A percentile compares a stretch with the other conserved stretches of the same genome.
These are phyloP conservation scores for Hydrolagus affinis DNA, from an alignment of 2,113 vertebrate genomes.

Conservation along the genomic window DNA sequence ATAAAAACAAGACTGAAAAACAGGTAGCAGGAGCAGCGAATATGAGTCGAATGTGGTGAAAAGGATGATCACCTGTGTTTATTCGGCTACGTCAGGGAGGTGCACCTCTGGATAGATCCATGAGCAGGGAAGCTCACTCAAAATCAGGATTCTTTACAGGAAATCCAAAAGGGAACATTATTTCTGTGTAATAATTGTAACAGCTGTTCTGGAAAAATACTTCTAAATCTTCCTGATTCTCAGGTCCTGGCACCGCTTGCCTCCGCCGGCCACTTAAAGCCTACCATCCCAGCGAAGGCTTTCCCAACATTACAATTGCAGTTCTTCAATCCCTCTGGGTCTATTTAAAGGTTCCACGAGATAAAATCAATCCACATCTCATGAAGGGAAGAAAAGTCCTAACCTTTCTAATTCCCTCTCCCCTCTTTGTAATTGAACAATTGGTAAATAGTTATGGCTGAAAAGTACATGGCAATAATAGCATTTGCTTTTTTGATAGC, in stretches of 20 bases:
- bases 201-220: slow-evolving; percentile 79
- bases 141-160: background rate
- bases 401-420: no score
- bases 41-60: background rate
- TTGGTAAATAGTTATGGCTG: no score
- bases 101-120: no score
- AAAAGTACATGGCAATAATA: no score
- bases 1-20: no score
- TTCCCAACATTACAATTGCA: slow-evolving; percentile 64
- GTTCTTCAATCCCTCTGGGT: slow-evolving; percentile 58
- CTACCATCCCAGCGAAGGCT: slow-evolving; percentile 70
- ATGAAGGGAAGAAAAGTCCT: slow-evolving; percentile 34
- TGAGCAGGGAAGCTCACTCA: no score
- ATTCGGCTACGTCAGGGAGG: no score
- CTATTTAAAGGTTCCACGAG: slow-evolving; percentile 42
- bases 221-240: slow-evolving; percentile 80
- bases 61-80: background rate
- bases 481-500: no score
- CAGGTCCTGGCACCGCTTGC: slow-evolving; percentile 62
- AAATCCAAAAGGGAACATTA: background rate
- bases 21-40: background rate
- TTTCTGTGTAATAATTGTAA: slow-evolving; percentile 37
- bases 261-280: slow-evolving; percentile 77
- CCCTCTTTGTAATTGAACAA: no score
- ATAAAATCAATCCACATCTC: slow-evolving; percentile 50